Conservation (phyloP, 2,888 invertebrate species). For the Drosophila anomalipes region DNA sequence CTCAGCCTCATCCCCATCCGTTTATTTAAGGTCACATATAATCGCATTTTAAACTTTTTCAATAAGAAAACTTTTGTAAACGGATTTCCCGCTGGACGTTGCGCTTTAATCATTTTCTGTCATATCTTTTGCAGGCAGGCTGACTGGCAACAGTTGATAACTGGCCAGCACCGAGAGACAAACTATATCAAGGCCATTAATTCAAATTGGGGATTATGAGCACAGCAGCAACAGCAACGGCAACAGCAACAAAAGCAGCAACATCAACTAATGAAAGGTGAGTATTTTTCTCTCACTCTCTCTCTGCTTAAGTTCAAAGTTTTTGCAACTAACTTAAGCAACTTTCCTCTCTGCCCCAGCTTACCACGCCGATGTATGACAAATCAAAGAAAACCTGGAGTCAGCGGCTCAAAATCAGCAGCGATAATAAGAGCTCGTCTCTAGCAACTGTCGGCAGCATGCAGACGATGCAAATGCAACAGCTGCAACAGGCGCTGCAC, state of each 20-base stretch:
- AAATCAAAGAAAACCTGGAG: conserved; percentile 89
- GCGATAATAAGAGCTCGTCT: conserved; percentile 85
- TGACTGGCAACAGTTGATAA: conserved; percentile 59
- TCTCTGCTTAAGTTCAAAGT: conserved; percentile 15
- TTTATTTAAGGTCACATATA: conserved; percentile 49
- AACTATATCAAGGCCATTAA: conserved; percentile 72
- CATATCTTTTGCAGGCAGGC: conserved; percentile 50
- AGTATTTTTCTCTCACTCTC: neutral
- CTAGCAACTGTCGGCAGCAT: conserved; percentile 64
- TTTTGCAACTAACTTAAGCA: conserved; percentile 9
- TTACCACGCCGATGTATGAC: conserved; percentile 83
- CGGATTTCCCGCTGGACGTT: conserved; percentile 79
- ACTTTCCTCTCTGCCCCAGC: conserved; percentile 29
- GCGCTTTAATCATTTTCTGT: conserved; percentile 73
- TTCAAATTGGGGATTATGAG: conserved; percentile 81
- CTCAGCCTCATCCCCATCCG: neutral
- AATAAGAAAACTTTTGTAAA: conserved; percentile 79
- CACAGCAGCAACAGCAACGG: conserved; percentile 55
- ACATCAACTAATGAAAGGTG: conserved; percentile 61
- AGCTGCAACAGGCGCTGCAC: conserved; percentile 55
- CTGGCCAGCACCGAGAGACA: conserved; percentile 8
- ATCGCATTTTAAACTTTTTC: conserved; percentile 81
- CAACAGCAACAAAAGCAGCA: conserved; percentile 31
- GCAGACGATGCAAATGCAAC: conserved; percentile 71
- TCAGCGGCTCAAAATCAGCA: conserved; percentile 88